Base-by-base conservation (phyloP, 2,113 vertebrate species). In the Condylura cristata region DNA sequence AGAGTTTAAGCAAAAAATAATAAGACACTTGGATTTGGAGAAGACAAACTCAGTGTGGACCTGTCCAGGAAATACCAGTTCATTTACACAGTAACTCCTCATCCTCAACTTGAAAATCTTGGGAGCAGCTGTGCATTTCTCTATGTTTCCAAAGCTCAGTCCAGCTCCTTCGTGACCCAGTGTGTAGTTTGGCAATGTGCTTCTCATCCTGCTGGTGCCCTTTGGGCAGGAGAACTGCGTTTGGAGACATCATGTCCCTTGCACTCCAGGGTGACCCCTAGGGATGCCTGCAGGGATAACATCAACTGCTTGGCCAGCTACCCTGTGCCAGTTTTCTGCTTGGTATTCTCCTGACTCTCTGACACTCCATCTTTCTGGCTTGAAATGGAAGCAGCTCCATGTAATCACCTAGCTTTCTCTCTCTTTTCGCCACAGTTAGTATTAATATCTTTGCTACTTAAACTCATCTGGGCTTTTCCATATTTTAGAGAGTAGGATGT, bases 61-160 rank as follows among this genome's bases (percentile, higher is more conserved):
- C 61, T 96, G 89, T 93, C 96, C 97, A 97, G 97, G 97, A 98
- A 98, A 98, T 98, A 95, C 92, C 96, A 97, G 97, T 97, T 96
- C 97, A 96, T 97, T 98, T 93, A 76, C 97, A 97, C 6, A 93
- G n/a, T 96, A 96, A 98, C 96, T 95, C 97, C 97, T 97, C 97
- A 98, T 98, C 97, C 93, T 96, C 94, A 63, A 68, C 86, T 97
- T 97, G 95, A 96, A 98, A 96, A 89, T 94, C 75, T 93, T 79
- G 37, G 63, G 91, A 98, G 93, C 98, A 98, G 97, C 98, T 98
- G 97, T 96, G 24, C 63, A 88, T 84, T 96, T 98, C 97, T 98
- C 53, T 92, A 95, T 96, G 91, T 94, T 97, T 97, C 97, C 96
- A 97, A 97, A 97, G 97, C 86, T 81, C 0, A 86, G 74, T 97